Conservation (phyloP, 2,797 vertebrate species). For the Loriculus beryllinus region DNA sequence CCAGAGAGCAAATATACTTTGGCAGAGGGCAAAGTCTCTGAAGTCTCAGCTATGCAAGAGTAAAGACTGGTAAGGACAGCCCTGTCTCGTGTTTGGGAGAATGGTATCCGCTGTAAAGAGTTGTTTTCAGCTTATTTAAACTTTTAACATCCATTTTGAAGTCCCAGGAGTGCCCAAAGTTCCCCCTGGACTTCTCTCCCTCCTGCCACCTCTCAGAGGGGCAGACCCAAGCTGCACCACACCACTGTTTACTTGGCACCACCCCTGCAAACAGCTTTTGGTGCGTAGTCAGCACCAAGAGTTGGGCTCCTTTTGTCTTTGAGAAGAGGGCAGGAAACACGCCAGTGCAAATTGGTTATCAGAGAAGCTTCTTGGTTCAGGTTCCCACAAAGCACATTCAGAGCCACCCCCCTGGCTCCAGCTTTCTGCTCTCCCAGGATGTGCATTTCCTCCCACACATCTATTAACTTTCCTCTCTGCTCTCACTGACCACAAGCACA, state of each 20-base stretch:
- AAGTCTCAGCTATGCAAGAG: not conserved
- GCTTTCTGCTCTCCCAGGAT: not conserved
- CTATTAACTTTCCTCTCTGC: not conserved
- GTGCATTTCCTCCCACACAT: not conserved
- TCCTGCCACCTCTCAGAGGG: not conserved
- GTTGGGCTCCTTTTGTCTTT: not conserved
- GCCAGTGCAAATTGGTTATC: not conserved
- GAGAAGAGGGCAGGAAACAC: not conserved
- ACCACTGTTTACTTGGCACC: not conserved
- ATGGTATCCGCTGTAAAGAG: not conserved
- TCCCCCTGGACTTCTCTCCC: not conserved
- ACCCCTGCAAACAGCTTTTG: accelerated
- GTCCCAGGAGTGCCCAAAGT: not conserved
- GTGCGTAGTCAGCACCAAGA: not conserved
- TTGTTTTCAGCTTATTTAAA: not conserved
- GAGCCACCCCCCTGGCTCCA: not conserved
- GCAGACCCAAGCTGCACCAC: not conserved
- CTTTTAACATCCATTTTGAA: not conserved
- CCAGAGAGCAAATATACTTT: not conserved
- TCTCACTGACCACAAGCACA: not conserved
- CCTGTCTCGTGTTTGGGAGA: not conserved
- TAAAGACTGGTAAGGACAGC: not conserved
- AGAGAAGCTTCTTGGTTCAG: not conserved
- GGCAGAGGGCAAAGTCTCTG: not conserved
- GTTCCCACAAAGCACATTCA: not conserved